A percentile compares a stretch with the other conserved stretches of the same genome.
Evolutionary conservation across 2,797 vertebrate species (phyloP).

Genomic region (Halcyon chelicuti): DNA sequence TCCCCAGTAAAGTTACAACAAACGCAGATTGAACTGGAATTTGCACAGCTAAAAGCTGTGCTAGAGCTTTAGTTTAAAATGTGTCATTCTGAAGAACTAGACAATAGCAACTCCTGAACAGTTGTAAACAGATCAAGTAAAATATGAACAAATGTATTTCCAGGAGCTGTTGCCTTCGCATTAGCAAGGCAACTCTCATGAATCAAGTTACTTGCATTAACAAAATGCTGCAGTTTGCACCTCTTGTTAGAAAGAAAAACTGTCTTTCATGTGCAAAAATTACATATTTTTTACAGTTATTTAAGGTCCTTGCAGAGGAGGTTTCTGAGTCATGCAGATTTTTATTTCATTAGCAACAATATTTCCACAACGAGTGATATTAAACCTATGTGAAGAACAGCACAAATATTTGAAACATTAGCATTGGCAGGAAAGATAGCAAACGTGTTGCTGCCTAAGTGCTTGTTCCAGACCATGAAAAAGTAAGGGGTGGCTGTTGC

Average conservation of each 20-base stretch:
- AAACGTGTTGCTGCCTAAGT: background rate
- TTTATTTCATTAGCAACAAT: background rate
- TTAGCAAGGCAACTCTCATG: background rate
- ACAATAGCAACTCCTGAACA: background rate
- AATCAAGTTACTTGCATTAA: background rate
- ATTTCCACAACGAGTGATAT: background rate
- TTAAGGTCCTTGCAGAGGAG: background rate
- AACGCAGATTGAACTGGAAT: background rate
- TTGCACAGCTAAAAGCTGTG: background rate
- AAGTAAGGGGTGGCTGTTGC: background rate
- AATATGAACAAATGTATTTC: background rate
- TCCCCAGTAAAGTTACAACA: background rate
- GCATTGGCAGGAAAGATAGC: background rate
- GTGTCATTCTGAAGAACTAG: background rate
- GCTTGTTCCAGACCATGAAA: background rate
- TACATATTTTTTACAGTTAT: background rate
- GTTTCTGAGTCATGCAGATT: conserved; percentile 2
- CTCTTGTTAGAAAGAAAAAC: background rate
- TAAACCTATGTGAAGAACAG: background rate
- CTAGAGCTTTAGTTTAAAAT: background rate
- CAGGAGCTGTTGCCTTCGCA: background rate
- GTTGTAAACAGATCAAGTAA: background rate
- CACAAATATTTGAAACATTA: conserved; percentile 11
- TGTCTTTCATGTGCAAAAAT: background rate
- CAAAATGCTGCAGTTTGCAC: background rate